Base-by-base conservation (phyloP, 1,140 invertebrate species). In the Scaptomyza montana region DNA sequence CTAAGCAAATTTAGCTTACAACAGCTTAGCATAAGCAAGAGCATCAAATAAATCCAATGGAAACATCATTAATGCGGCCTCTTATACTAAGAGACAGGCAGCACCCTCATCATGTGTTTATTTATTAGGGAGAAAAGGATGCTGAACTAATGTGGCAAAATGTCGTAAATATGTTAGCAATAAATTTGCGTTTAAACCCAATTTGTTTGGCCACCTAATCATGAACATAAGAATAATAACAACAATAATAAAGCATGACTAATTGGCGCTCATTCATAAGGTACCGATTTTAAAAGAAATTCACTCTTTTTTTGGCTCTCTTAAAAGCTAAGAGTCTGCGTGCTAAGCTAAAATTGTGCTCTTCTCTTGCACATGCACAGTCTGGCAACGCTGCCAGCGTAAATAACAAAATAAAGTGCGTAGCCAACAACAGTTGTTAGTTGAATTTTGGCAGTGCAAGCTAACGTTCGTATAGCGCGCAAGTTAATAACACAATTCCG, bases 201-300 rank as follows among this genome's bases (percentile, higher is more conserved):
- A 74, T 47, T 46, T 64, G 66, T 59, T 47, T 61, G 57, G 12
- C 41, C 28, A 12, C 57, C 59, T 43, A 65, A 63, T 61, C 78
- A 71, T 54, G 53, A 56, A 53, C 74, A 68, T 68, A 60, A 49
- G 46, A 73, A 59, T 70, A 30, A 57, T 68, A 65, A 85, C 69
- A 55, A 74, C 49, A 28, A 70, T 86, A 80, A 71, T 80, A 78
- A 72, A 87, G 69, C 41, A 65, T 75, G 51, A 66, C 70, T 87
- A 87, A 87, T 85, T 81, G 65, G 54, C 51, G 54, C 85, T 86
- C 80, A 85, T 85, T 85, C 78, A 85, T 81, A 80, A 73, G 36
- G 39, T 43, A n/a, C 12, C 39, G 39, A 43, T 43, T n/a, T 43
- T 6, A 12, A n/a, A 43, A 5, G 39, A 43, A 33, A n/a, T 19